Evolutionary conservation across 2,888 invertebrate species (phyloP), one percentile per base, ranked within the genome.

Genomic region (Eremobia ochroleuca): DNA sequence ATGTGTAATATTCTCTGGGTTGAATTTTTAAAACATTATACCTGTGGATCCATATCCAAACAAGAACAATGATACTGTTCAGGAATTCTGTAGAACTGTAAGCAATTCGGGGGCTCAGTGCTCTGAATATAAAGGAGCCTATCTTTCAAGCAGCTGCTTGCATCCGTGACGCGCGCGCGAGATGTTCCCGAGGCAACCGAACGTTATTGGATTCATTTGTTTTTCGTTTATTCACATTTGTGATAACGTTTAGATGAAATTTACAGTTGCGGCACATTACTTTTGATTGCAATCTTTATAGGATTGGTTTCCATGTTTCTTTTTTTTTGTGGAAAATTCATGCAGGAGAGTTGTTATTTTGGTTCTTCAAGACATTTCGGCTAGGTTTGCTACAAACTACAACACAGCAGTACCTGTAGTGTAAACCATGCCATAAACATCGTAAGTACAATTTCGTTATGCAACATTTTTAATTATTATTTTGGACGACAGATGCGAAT

Each of bases 71-170:
- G 85, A 85, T 85, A 86, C 82, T 87, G 76, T 67, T 89, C 84
- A 88, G 80, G 87, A 87, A 91, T 90, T 91, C 87, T 74, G 83
- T 69, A 62, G 85, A 85, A 88, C 85, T 88, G 90, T 90, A 88
- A 88, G 89, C 90, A 89, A 91, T 91, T 88, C 90, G 86, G 87
- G 83, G 77, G 76, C 84, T 87, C 84, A 73, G 86, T 87, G 87
- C 79, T 89, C 87, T 91, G 93, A 93, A 94, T 94, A 93, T 90
- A 92, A 93, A 94, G 83, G 88, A 90, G 91, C 79, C 86, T 89
- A 88, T 87, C 87, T 90, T 85, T 88, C 85, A 89, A 75, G 76
- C 83, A 87, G 88, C 87, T 89, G 87, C 88, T 83, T 90, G 90
- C 89, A 88, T 77, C 77, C 89, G 90, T 90, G 91, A 91, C 90